Percentiles rank a stretch among this genome's conserved stretches.
These are phyloP conservation scores for Palloptera scutellata DNA, from an alignment of 2,888 invertebrate species.

Conservation along the genomic window DNA sequence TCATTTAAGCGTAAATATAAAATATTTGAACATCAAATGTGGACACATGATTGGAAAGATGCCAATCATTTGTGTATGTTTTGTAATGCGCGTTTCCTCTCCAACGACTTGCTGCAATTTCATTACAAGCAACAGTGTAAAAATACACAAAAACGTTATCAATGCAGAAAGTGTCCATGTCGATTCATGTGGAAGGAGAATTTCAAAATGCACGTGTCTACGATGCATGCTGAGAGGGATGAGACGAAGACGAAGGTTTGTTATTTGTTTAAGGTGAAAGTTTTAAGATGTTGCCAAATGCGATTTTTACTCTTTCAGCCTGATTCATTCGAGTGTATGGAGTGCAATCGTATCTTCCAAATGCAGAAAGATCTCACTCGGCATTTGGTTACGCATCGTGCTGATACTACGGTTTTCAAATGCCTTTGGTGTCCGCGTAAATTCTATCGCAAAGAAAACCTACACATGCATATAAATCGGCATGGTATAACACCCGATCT, in stretches of 20 bases:
- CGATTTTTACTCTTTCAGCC: slow-evolving; percentile 16
- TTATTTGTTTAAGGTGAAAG: background rate
- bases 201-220: slow-evolving; percentile 50
- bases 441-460: slow-evolving; percentile 54
- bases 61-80: slow-evolving; percentile 65
- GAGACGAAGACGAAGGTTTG: slow-evolving; percentile 33
- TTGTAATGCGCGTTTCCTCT: slow-evolving; percentile 67
- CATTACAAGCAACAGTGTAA: slow-evolving; percentile 65
- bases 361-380: slow-evolving; percentile 57
- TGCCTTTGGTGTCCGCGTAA: slow-evolving; percentile 59
- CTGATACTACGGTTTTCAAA: slow-evolving; percentile 51
- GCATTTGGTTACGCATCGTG: slow-evolving; percentile 51
- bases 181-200: slow-evolving; percentile 61
- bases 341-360: slow-evolving; percentile 50
- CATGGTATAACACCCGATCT: slow-evolving; percentile 48
- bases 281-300: background rate
- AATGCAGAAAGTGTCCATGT: slow-evolving; percentile 56
- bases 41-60: slow-evolving; percentile 62
- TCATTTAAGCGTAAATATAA: slow-evolving; percentile 54
- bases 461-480: slow-evolving; percentile 53
- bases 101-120: slow-evolving; percentile 65
- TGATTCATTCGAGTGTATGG: slow-evolving; percentile 40
- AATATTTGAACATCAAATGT: slow-evolving; percentile 55
- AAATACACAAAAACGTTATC: slow-evolving; percentile 52
- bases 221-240: slow-evolving; percentile 40